A percentile compares a stretch with the other conserved stretches of the same genome.
These are phyloP conservation scores for Monopis laevigella DNA, from an alignment of 2,888 invertebrate species.

Conservation along the genomic window DNA sequence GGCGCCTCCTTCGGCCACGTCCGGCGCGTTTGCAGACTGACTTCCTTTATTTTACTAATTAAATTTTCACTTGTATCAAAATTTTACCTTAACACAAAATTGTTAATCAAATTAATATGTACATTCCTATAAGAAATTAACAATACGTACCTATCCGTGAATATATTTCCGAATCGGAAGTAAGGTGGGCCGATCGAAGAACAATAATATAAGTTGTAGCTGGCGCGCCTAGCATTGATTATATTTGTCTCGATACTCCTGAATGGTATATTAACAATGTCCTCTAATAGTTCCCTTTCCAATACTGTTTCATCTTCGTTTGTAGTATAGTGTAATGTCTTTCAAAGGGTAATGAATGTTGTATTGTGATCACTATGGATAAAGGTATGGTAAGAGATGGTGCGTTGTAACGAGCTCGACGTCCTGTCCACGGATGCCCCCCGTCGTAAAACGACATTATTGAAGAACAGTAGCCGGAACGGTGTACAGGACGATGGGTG, in stretches of 20 bases:
- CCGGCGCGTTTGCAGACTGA: slow-evolving; percentile 30
- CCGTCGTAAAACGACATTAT: slow-evolving; percentile 67
- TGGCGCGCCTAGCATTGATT: slow-evolving; percentile 60
- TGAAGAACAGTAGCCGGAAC: slow-evolving; percentile 68
- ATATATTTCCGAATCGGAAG: slow-evolving; percentile 68
- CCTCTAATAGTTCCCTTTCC: neutral
- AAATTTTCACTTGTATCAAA: slow-evolving; percentile 23
- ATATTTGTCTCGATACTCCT: slow-evolving; percentile 40
- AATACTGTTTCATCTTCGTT: neutral
- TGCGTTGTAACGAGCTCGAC: slow-evolving; percentile 61
- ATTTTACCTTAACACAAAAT: neutral
- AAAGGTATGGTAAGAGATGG: slow-evolving; percentile 2
- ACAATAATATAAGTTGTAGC: slow-evolving; percentile 59
- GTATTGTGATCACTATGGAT: too few relatives aligned
- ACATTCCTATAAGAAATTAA: slow-evolving; percentile 23
- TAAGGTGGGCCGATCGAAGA: slow-evolving; percentile 56
- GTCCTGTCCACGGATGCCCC: slow-evolving; percentile 57
- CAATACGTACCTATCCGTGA: slow-evolving; percentile 48
- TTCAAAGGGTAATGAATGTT: too few relatives aligned
- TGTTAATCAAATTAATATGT: neutral
- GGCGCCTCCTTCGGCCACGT: slow-evolving; percentile 36
- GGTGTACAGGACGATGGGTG: slow-evolving; percentile 63
- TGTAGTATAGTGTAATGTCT: neutral
- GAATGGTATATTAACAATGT: slow-evolving; percentile 3
- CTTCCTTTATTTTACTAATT: slow-evolving; percentile 60